Evolutionary conservation across 2,113 vertebrate genomes (phyloP), one percentile per base, ranked within the genome.

Genomic region (Anoura caudifer): DNA sequence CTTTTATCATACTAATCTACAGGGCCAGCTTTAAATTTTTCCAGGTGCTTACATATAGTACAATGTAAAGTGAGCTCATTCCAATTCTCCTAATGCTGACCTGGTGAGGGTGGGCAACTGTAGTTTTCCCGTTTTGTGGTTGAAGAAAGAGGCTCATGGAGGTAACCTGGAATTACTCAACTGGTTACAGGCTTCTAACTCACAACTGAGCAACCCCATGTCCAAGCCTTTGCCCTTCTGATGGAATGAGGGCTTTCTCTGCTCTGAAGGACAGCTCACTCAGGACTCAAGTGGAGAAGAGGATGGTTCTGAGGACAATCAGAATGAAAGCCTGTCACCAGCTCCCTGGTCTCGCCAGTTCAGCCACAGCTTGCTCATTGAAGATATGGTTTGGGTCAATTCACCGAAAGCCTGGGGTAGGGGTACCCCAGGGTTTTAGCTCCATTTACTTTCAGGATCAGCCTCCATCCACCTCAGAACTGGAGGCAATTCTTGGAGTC

Each of bases 401-500:
- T 81, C 87, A 3, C 77, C 0, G 4, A 61, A 38, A 91, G 56
- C 43, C 84, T 28, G 50, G 76, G 56, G 33, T 22, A 5, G 7
- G 11, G 26, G 33, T n/a, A 26, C 56, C 70, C 73, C 63, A 13
- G 47, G 52, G 17, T 72, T 52, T 88, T 36, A 61, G 56, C 33
- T 87, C 56, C 73, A 81, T 89, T 96, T 93, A 91, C 63, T 76
- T 94, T 77, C 83, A 88, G 70, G 41, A 41, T 41, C 85, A 88
- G 33, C 36, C 76, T 70, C 61, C 3, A 0, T 31, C 41, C 47
- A 63, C 26, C 61, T 63, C 36, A 87, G 86, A 69, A 92, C 91
- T 50, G 6, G 79, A 96, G 43, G 91, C 93, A 94, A 87, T 76
- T 89, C 77, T 72, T 38, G 8, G 61, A 95, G 96, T 87, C 94